phyloP scores from a whole-genome alignment of 1,140 invertebrate species.

The Doryteuthis pealeii region DNA sequence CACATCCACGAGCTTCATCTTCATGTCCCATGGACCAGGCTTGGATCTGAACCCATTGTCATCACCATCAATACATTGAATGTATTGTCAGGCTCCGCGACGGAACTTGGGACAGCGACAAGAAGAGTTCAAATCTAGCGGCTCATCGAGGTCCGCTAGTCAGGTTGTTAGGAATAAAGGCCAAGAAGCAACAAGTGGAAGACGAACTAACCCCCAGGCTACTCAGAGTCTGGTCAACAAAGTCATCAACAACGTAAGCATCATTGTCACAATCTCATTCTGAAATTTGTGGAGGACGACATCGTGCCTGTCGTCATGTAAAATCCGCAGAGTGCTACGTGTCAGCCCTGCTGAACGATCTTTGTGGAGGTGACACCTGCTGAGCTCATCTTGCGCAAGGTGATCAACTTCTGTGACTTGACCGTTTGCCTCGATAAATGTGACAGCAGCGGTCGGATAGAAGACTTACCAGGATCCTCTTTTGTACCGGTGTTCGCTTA shows the following conservation, averaged over 20 bases:
- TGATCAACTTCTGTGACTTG: constrained; percentile 81
- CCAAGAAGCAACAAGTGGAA: constrained; percentile 36
- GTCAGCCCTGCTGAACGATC: constrained; percentile 82
- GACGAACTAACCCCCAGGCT: constrained; percentile 65
- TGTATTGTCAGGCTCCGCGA: constrained; percentile 62
- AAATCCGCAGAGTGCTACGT: constrained; percentile 79
- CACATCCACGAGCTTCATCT: constrained; percentile 92
- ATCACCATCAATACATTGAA: constrained; percentile 93
- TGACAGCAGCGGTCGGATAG: constrained; percentile 87
- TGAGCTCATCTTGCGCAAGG: constrained; percentile 74
- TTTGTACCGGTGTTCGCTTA: constrained; percentile 80
- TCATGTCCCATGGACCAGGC: constrained; percentile 94
- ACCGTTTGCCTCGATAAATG: constrained; percentile 90
- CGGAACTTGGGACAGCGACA: constrained; percentile 44
- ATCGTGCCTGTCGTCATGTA: constrained; percentile 92
- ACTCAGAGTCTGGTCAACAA: constrained; percentile 81
- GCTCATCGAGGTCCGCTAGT: constrained; percentile 22
- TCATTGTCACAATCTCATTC: constrained; percentile 89
- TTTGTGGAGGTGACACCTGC: constrained; percentile 75
- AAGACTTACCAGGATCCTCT: constrained; percentile 90
- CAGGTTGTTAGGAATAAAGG: constrained; percentile 30
- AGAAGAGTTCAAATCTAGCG: constrained; percentile 32
- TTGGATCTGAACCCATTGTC: constrained; percentile 91
- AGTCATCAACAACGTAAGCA: constrained; percentile 86
- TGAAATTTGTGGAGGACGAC: constrained; percentile 98